Evolutionary conservation across 2,888 invertebrate species (phyloP).

Genomic region (Deroplatys truncata): DNA sequence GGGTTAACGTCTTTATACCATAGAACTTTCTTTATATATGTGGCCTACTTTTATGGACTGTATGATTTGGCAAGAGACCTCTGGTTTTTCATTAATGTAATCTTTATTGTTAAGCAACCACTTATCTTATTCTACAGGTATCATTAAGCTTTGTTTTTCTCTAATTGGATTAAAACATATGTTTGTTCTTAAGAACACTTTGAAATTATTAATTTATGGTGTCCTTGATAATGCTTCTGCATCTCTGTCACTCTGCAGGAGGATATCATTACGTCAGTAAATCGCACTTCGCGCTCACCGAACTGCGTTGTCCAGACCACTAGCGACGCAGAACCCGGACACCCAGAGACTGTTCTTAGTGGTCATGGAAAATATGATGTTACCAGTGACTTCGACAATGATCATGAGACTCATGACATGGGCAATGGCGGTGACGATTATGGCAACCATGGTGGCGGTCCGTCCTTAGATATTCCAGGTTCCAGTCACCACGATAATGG

Average conservation of each 20-base stretch:
- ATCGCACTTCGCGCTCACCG: background rate
- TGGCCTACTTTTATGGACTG: no score
- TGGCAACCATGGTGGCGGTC: background rate
- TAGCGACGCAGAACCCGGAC: background rate
- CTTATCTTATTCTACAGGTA: no score
- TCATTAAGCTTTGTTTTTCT: no score
- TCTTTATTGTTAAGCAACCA: no score
- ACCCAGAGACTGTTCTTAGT: background rate
- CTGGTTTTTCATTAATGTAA: no score
- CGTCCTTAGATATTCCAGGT: background rate
- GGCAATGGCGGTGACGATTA: background rate
- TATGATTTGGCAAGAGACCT: no score
- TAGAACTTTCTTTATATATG: no score
- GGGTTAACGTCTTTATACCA: no score
- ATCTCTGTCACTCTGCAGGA: background rate
- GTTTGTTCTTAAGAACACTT: no score
- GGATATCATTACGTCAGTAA: background rate
- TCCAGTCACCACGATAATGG: background rate
- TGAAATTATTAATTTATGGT: no score
- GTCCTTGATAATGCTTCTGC: no score
- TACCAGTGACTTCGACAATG: background rate
- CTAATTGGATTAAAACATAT: no score
- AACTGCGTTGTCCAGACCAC: background rate
- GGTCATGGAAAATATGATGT: background rate
- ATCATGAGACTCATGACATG: background rate